Percentiles rank a stretch among this genome's conserved stretches.
Evolutionary conservation across 2,888 invertebrate species (phyloP).

Genomic region (Tachina lurida): DNA sequence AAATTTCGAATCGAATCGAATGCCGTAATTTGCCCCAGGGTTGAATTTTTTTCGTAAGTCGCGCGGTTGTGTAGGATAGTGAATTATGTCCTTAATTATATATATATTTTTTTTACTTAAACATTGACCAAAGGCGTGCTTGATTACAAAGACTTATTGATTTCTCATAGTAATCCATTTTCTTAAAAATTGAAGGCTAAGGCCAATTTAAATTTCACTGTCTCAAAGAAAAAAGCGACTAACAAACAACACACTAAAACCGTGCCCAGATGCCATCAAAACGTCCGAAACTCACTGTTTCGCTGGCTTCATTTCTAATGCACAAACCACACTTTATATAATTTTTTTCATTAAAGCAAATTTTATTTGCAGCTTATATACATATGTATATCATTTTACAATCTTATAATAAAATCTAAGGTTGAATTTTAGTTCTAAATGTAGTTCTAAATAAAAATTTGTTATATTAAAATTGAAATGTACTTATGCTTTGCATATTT

Average conservation of each 20-base stretch:
- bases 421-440: slow-evolving; percentile 15
- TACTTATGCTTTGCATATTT: slow-evolving; percentile 55
- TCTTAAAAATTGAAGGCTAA: background rate
- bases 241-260: slow-evolving; percentile 1
- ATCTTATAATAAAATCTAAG: background rate
- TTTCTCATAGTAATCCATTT: background rate
- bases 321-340: slow-evolving; percentile 27
- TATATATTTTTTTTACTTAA: too few species aligned
- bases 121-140: too few species aligned
- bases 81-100: too few species aligned
- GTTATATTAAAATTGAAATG: slow-evolving; percentile 27
- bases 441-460: slow-evolving; percentile 42
- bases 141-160: too few species aligned
- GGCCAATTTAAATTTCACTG: too few species aligned
- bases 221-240: too few species aligned
- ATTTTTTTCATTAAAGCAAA: background rate
- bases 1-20: too few species aligned
- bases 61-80: too few species aligned
- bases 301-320: slow-evolving; percentile 50
- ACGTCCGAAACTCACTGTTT: slow-evolving; percentile 41
- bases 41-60: too few species aligned
- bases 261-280: slow-evolving; percentile 47
- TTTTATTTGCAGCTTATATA: slow-evolving; percentile 8
- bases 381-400: slow-evolving; percentile 15
- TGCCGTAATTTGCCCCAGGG: too few species aligned